A percentile compares a stretch with the other conserved stretches of the same genome.
Evolutionary conservation across 2,113 vertebrate genomes (phyloP).

Genomic region (Caloenas nicobarica): DNA sequence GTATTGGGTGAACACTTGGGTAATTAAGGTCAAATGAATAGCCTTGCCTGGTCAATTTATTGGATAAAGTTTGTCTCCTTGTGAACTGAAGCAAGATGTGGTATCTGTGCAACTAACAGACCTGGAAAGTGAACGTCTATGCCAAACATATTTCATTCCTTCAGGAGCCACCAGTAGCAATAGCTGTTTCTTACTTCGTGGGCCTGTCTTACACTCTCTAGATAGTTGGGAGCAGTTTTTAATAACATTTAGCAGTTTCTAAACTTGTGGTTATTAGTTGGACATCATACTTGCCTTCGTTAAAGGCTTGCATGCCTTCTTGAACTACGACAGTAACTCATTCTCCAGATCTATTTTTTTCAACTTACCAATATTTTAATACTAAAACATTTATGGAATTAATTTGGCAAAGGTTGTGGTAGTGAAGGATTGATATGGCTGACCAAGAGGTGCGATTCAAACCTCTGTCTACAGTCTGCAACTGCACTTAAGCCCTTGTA

Average conservation of each 20-base stretch:
- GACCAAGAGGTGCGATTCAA: not conserved
- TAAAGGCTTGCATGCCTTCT: not conserved
- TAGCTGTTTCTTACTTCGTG: not conserved
- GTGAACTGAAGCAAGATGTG: conserved; percentile 39
- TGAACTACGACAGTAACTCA: not conserved
- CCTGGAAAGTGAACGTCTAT: conserved; percentile 8
- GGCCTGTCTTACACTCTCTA: not conserved
- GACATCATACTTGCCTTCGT: not conserved
- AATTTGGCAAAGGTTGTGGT: not conserved
- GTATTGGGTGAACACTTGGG: conserved; percentile 60
- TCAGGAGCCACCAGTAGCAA: not conserved
- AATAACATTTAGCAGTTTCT: not conserved
- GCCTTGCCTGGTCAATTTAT: conserved; percentile 41
- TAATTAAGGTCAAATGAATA: conserved; percentile 60
- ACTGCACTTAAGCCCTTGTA: not conserved
- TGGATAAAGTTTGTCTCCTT: not conserved
- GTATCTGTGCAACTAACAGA: not conserved
- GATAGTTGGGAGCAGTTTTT: not conserved
- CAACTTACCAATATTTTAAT: not conserved
- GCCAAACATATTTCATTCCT: not conserved
- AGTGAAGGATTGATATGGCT: not conserved
- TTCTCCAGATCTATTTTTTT: not conserved
- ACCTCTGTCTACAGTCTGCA: not conserved
- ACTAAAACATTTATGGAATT: conserved; percentile 9
- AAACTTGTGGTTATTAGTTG: not conserved